These are phyloP conservation scores for Dasypogon diadema DNA, from an alignment of 2,888 invertebrate genomes.

Conservation along the genomic window DNA sequence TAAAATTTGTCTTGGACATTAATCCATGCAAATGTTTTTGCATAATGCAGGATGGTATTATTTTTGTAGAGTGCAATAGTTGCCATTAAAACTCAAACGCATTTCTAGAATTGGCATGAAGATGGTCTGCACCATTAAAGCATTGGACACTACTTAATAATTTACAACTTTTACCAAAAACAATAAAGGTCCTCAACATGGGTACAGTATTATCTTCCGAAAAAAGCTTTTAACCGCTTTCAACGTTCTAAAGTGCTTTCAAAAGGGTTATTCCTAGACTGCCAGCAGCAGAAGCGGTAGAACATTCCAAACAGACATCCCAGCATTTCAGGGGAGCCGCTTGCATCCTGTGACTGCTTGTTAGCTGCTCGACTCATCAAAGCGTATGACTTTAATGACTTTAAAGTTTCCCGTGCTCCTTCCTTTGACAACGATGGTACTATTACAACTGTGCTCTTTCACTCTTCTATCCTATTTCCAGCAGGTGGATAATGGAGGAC, in stretches of 20 bases:
- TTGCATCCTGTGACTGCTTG: constrained; percentile 7
- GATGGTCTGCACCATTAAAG: background rate
- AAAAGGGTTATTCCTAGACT: background rate
- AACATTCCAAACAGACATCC: constrained; percentile 2
- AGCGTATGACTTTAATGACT: constrained; percentile 47
- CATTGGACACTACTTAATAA: constrained; percentile 33
- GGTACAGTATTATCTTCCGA: constrained; percentile 3
- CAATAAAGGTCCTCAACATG: constrained; percentile 13
- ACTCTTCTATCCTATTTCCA: constrained; percentile 6
- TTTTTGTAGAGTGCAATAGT: too few relatives aligned
- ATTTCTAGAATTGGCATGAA: background rate
- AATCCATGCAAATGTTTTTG: too few relatives aligned
- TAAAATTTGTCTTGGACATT: too few relatives aligned
- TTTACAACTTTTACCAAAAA: constrained; percentile 27
- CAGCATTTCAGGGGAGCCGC: background rate
- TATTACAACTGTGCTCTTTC: background rate
- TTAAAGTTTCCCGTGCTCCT: constrained; percentile 18
- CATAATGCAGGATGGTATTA: too few relatives aligned
- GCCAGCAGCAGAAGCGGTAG: background rate
- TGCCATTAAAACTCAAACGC: too few relatives aligned
- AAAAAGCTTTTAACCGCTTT: constrained; percentile 31
- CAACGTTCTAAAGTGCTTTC: constrained; percentile 14
- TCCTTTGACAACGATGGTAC: background rate
- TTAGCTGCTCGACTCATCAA: constrained; percentile 37
- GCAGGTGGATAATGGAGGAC: constrained; percentile 35